Base-by-base conservation (phyloP, 2,113 vertebrate genomes). In the Psittacula cyanocephala region DNA sequence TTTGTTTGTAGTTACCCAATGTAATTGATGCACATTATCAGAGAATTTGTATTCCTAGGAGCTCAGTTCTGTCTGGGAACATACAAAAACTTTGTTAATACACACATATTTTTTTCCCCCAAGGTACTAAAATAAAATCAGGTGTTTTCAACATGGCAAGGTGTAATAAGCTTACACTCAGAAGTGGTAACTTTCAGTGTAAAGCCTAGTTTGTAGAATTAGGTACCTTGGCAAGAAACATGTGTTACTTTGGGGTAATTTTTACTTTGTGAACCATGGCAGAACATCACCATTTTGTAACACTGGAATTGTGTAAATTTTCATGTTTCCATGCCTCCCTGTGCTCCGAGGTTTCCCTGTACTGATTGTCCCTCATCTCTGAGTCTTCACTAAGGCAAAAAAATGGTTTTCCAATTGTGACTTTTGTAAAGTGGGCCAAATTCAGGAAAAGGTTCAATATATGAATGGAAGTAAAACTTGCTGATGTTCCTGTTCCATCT, bases 291-390 rank as follows among this genome's bases (percentile, higher is more conserved):
- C 0, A 1, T 67, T 63, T 53, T n/a, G 11, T 3, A 29, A 55
- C 10, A 3, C 17, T 13, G 41, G 27, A 50, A 28, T 22, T 41
- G 18, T 8, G 22, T 17, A 2, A 71, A 49, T 13, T 50, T 74
- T 39, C 4, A 1, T 3, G 6, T 81, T 78, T 15, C 17, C 0
- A 0, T 44, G 22, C 7, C 28, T 18, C 6, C 14, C 19, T 47
- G 23, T 57, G 50, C 60, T 44, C 65, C 17, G 3, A 8, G 44
- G 19, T 17, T 89, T 81, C 28, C 29, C 31, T 57, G 27, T 43
- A 8, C 29, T 79, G 18, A 7, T 52, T 91, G 17, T 63, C 57
- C 6, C 4, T 63, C 37, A 11, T 7, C 31, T 70, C 60, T 19
- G 10, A 25, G 13, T 16, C 7, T 50, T 81, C 13, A 13, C 22